Base-by-base conservation (phyloP, 2,797 vertebrate genomes). In the Sebastes hubbsi region DNA sequence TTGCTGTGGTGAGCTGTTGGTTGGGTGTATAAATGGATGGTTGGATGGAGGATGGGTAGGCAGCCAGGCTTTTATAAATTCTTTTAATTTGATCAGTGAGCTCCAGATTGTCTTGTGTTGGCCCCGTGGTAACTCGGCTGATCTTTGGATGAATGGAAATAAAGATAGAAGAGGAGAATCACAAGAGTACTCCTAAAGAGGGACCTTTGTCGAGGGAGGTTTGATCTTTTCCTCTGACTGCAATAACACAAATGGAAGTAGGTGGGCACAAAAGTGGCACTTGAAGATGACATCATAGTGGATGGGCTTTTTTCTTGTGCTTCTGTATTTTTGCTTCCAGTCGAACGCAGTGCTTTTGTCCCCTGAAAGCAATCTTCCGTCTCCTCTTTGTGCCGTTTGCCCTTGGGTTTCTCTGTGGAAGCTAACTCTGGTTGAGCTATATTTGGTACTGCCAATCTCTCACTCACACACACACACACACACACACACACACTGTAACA, bases 401-500 rank as follows among this genome's bases (percentile, higher is more conserved):
- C 90, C 83, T 92, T 92, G 88, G 62, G 78, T 30, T 71, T 77
- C 71, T 69, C 67, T 71, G 11, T 75, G 59, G 29, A 67, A 78
- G 77, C 82, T 67, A 77, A 83, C 81, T 74, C 80, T 77, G 54
- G 59, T 36, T 27, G 76, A 16, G 77, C 88, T 92, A 91, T 93
- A 90, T 93, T 88, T 85, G 82, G 80, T 59, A 1, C 70, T 42
- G 13, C 75, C 63, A 70, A 60, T 34, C 78, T 75, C 34, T 2
- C 34, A 36, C 34, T 12, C 34, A 36, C 10, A 36, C 34, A 36
- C 34, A 36, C 34, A 34, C 32, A 34, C 32, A 34, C 32, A 32
- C 29, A 29, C 29, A 30, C 32, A 34, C 34, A 36, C 56, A 22
- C 58, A 63, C 29, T 18, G n/a, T 58, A 32, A 46, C 72, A 64